A percentile compares a stretch with the other conserved stretches of the same genome.
Evolutionary conservation across 1,140 invertebrate genomes (phyloP).

Genomic region (Drosophila kanapiae): DNA sequence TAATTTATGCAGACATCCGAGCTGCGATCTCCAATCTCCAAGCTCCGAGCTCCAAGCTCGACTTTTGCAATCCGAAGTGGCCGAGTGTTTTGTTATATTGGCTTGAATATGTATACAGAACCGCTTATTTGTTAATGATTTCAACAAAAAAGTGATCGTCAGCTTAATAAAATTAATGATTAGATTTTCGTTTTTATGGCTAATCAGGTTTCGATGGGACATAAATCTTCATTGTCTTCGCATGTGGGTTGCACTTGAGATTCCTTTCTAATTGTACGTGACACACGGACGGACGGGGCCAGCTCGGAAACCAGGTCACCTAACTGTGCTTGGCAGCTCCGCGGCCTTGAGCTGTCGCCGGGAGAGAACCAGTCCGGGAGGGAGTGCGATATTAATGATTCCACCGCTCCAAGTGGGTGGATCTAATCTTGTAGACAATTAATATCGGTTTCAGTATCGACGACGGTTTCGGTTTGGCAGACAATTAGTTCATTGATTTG

Average conservation of each 20-base stretch:
- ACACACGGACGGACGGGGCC: conserved; percentile 48
- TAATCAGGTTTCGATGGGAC: conserved; percentile 69
- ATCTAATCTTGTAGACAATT: conserved; percentile 58
- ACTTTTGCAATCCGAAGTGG: conserved; percentile 46
- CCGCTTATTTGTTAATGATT: conserved; percentile 80
- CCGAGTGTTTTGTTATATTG: conserved; percentile 66
- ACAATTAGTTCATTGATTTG: conserved; percentile 29
- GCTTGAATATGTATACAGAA: conserved; percentile 65
- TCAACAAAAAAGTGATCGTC: conserved; percentile 82
- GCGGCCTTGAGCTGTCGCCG: conserved; percentile 46
- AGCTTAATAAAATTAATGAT: conserved; percentile 83
- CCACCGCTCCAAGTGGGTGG: conserved; percentile 36
- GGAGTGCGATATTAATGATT: conserved; percentile 32
- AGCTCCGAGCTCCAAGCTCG: conserved; percentile 9
- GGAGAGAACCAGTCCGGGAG: conserved; percentile 40
- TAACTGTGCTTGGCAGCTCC: conserved; percentile 52
- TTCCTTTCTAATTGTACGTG: conserved; percentile 80
- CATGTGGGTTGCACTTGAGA: conserved; percentile 71
- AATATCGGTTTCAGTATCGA: conserved; percentile 5
- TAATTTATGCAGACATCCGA: conserved; percentile 74
- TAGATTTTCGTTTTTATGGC: conserved; percentile 70
- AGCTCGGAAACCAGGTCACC: conserved; percentile 65
- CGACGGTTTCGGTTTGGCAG: background rate
- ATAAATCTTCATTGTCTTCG: conserved; percentile 65
- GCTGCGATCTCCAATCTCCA: background rate